phyloP scores from a whole-genome alignment of 2,797 vertebrate genomes.

The Sparidentex hasta region DNA sequence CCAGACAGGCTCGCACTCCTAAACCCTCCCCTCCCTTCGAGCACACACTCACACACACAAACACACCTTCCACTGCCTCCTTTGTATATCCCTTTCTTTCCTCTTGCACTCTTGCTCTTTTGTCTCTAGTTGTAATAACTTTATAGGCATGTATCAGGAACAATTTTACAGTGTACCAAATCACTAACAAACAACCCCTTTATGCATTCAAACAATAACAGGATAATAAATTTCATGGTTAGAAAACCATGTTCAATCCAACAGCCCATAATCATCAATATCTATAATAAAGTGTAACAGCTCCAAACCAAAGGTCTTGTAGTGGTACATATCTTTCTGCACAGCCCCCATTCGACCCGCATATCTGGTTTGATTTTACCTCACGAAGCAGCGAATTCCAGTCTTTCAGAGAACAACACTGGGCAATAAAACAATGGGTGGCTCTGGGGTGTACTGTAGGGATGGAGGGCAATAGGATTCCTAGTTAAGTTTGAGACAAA shows the following conservation, averaged over 20 bases:
- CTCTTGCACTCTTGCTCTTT: constrained; percentile 24
- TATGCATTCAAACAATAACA: constrained; percentile 34
- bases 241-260: constrained; percentile 13
- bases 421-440: constrained; percentile 80
- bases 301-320: constrained; percentile 42
- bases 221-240: constrained; percentile 35
- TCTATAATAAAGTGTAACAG: constrained; percentile 40
- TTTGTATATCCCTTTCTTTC: constrained; percentile 15
- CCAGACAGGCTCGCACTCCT: constrained; percentile 64
- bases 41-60: constrained; percentile 28
- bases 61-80: constrained; percentile 20
- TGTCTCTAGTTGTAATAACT: constrained; percentile 29
- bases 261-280: constrained; percentile 42
- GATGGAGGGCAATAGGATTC: constrained; percentile 48
- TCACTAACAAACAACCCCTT: constrained; percentile 15
- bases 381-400: constrained; percentile 74
- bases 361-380: constrained; percentile 83
- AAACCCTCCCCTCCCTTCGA: constrained; percentile 51
- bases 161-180: constrained; percentile 31
- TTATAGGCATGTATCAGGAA: constrained; percentile 38
- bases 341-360: constrained; percentile 24
- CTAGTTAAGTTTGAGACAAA: constrained; percentile 50
- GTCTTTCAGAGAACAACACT: constrained; percentile 70
- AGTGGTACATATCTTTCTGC: constrained; percentile 27
- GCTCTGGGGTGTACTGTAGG: constrained; percentile 54